Evolutionary conservation across 2,888 invertebrate species (phyloP).

Genomic region (Melieria crassipennis): DNA sequence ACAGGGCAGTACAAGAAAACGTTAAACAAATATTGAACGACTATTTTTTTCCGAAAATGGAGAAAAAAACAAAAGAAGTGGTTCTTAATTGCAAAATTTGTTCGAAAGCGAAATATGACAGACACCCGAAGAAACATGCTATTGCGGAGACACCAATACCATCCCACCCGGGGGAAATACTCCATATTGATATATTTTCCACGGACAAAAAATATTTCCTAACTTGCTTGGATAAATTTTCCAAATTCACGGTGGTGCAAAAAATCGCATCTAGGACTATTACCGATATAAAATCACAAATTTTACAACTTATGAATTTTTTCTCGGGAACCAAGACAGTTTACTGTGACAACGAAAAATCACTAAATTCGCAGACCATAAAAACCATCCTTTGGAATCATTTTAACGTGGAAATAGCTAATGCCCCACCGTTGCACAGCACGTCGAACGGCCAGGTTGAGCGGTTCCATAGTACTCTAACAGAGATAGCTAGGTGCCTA

Average conservation of each 20-base stretch:
- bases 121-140: slow-evolving; percentile 16
- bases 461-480: slow-evolving; percentile 8
- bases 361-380: slow-evolving; percentile 22
- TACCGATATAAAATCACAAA: slow-evolving; percentile 35
- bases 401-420: background rate
- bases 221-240: background rate
- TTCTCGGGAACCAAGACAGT: slow-evolving; percentile 13
- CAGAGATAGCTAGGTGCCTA: background rate
- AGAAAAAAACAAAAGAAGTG: slow-evolving; percentile 29
- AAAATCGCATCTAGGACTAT: slow-evolving; percentile 34
- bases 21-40: background rate
- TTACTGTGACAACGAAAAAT: slow-evolving; percentile 19
- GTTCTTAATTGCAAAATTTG: slow-evolving; percentile 34
- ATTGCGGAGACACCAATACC: slow-evolving; percentile 37
- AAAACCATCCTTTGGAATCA: slow-evolving; percentile 11
- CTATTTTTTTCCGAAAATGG: background rate
- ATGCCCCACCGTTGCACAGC: background rate
- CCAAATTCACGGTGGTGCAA: background rate
- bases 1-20: background rate
- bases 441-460: slow-evolving; percentile 35
- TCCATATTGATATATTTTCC: background rate
- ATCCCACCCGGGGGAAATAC: background rate
- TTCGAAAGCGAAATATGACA: slow-evolving; percentile 34
- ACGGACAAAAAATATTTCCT: slow-evolving; percentile 4
- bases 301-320: slow-evolving; percentile 37